phyloP scores from a whole-genome alignment of 2,113 vertebrate genomes.

The Donacobius atricapilla region DNA sequence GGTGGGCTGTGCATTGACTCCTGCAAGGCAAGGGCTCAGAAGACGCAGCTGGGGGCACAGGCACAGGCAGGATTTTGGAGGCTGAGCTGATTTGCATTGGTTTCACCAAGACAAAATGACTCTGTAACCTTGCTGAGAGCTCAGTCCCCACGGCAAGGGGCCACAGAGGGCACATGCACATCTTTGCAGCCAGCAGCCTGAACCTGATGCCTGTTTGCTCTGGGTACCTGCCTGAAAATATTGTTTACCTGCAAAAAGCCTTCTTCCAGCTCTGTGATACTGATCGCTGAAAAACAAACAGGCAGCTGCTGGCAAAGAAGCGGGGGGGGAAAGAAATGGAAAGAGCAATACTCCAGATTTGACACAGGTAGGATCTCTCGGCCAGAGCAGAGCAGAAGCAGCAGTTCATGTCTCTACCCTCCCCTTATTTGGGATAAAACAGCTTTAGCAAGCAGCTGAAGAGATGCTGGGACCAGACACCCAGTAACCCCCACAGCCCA shows the following conservation, averaged over 20 bases:
- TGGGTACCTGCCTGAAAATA: background rate
- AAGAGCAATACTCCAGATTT: background rate
- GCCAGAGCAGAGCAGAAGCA: background rate
- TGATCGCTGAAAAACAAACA: background rate
- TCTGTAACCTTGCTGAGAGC: background rate
- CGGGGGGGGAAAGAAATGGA: background rate
- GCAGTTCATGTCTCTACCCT: background rate
- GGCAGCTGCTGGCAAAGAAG: background rate
- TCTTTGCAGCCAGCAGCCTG: background rate
- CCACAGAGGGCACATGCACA: rapidly evolving
- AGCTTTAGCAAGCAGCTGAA: background rate
- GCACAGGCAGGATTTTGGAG: background rate
- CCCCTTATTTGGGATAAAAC: background rate
- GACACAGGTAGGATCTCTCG: background rate
- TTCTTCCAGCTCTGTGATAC: background rate
- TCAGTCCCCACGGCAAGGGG: rapidly evolving
- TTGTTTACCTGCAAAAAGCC: background rate
- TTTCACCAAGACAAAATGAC: background rate
- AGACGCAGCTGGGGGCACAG: rapidly evolving
- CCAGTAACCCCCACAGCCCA: background rate
- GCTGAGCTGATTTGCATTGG: background rate
- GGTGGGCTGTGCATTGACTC: background rate
- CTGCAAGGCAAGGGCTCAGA: background rate
- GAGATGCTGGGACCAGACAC: background rate
- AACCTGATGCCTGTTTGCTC: background rate